Evolutionary conservation across 2,113 vertebrate genomes (phyloP).

Genomic region (Nycticebus coucang): DNA sequence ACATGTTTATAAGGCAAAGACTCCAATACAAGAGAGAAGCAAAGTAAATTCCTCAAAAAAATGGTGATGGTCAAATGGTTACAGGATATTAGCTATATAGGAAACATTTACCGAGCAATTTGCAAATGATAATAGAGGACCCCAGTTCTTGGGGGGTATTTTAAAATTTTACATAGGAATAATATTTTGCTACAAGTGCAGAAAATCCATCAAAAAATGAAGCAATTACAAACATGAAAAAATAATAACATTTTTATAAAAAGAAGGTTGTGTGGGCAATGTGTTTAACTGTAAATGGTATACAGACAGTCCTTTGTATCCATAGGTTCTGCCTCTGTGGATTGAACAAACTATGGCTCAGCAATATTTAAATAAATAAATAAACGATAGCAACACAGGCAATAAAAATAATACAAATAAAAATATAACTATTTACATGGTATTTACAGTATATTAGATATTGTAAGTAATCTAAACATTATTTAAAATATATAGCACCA

Average conservation of each 20-base stretch:
- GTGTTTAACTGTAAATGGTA: not conserved
- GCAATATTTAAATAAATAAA: not conserved
- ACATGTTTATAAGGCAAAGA: not conserved
- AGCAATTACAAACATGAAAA: not conserved
- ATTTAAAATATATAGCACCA: not conserved
- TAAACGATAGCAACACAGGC: not conserved
- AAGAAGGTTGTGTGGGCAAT: not conserved
- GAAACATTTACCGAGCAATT: not conserved
- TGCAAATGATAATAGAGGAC: not conserved
- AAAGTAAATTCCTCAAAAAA: not conserved
- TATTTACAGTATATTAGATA: not conserved
- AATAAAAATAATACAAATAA: not conserved
- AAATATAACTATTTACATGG: not conserved
- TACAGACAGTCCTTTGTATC: not conserved
- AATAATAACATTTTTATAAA: not conserved
- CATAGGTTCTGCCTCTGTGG: not conserved
- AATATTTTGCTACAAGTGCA: not conserved
- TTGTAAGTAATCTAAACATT: not conserved
- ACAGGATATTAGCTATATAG: not conserved
- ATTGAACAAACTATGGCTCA: not conserved
- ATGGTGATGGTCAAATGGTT: not conserved
- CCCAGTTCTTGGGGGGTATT: not conserved
- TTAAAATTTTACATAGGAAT: not conserved
- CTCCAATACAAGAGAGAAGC: not conserved
- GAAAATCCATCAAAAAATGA: not conserved